Percentiles rank a stretch among this genome's conserved stretches.
Conservation (phyloP, 2,888 invertebrate species). For the Yponomeuta malinellus region DNA sequence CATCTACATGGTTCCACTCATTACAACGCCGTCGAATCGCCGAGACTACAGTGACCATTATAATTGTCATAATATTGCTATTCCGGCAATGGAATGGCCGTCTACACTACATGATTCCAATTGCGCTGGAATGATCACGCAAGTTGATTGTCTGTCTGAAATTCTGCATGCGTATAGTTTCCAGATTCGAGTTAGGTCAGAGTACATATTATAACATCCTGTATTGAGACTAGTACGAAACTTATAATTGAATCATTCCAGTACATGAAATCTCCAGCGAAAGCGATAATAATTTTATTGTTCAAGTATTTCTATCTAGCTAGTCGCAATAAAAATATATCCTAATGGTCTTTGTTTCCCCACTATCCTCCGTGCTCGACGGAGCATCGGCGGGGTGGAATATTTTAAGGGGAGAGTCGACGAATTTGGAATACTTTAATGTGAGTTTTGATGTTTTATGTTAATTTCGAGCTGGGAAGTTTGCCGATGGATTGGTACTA, state of each 20-base stretch:
- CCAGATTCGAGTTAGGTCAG: no score
- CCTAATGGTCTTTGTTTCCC: conserved; percentile 29
- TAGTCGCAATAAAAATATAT: conserved; percentile 62
- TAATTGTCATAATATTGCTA: no score
- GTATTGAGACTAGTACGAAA: conserved; percentile 9
- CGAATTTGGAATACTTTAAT: conserved; percentile 56
- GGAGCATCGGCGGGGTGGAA: conserved; percentile 44
- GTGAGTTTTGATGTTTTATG: conserved; percentile 75
- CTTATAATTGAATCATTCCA: conserved; percentile 48
- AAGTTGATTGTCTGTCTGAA: no score
- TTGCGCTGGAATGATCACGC: no score
- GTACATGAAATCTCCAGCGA: conserved; percentile 64
- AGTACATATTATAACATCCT: no score
- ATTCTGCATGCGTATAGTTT: no score
- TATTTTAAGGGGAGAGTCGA: conserved; percentile 45
- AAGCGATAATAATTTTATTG: conserved; percentile 75
- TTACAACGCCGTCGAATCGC: no score
- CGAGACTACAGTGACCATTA: no score
- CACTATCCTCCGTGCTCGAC: conserved; percentile 39
- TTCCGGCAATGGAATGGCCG: no score
- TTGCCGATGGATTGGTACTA: conserved; percentile 52
- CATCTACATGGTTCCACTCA: no score
- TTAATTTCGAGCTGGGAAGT: conserved; percentile 60
- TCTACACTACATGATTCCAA: no score
- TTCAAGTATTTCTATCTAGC: conserved; percentile 70